Percentiles rank a stretch among this genome's conserved stretches.
Evolutionary conservation across 2,888 invertebrate species (phyloP).

Genomic region (Limnephilus auricula): DNA sequence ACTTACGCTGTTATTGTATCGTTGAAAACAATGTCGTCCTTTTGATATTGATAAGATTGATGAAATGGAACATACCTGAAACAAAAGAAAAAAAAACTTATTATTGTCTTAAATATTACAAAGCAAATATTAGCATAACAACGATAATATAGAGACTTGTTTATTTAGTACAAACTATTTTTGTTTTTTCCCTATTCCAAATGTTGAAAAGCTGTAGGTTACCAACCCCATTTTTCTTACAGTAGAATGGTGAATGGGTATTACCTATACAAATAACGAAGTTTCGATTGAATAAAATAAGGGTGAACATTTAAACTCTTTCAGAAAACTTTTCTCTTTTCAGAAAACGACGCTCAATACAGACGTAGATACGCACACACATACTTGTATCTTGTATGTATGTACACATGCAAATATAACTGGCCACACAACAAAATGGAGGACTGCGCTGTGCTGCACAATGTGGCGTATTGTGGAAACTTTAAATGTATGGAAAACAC

Average conservation of each 20-base stretch:
- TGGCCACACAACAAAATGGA: conserved; percentile 31
- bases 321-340: conserved; percentile 2
- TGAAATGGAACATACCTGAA: conserved; percentile 36
- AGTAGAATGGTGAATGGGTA: background rate
- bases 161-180: background rate
- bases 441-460: conserved; percentile 34
- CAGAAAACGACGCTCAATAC: background rate
- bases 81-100: conserved; percentile 23
- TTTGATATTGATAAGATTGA: background rate
- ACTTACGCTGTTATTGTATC: background rate
- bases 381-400: background rate
- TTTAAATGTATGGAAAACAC: conserved; percentile 58
- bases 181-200: background rate
- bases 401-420: conserved; percentile 26
- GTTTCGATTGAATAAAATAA: background rate
- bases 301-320: conserved; percentile 1
- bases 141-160: no score
- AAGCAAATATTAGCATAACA: no score
- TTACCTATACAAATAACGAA: background rate
- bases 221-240: background rate
- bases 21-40: background rate
- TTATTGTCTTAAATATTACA: background rate
- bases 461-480: conserved; percentile 53
- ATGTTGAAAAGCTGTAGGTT: background rate
- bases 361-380: background rate